A percentile compares a stretch with the other conserved stretches of the same genome.
Conservation (phyloP, 2,797 vertebrate species). For the Sebastes ruberrimus region DNA sequence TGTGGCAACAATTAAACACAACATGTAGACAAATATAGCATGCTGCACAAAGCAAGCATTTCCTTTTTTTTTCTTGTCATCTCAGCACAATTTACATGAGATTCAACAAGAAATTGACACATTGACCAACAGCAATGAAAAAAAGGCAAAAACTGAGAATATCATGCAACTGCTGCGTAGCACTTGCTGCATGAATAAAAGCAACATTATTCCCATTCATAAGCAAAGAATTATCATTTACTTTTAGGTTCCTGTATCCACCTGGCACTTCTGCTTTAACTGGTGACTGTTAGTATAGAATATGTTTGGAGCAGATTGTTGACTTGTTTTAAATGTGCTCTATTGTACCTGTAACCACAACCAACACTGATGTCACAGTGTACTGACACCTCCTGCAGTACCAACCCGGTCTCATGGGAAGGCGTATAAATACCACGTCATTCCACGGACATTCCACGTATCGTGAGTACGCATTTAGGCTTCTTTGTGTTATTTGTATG, state of each 20-base stretch:
- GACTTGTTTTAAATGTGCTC: not conserved
- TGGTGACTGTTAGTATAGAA: not conserved
- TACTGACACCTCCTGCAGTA: not conserved
- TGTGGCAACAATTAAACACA: constrained; percentile 19
- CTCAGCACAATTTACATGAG: constrained; percentile 10
- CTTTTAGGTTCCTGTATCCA: not conserved
- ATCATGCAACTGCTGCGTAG: constrained; percentile 29
- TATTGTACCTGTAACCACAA: not conserved
- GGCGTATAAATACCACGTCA: no score
- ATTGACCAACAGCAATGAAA: constrained; percentile 14
- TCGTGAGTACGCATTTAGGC: no score
- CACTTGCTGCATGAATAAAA: constrained; percentile 6
- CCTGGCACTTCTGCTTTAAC: constrained; percentile 2
- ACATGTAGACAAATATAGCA: constrained; percentile 18
- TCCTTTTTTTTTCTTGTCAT: not conserved
- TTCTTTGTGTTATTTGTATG: no score
- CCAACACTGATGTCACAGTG: not conserved
- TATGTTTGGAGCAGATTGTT: not conserved
- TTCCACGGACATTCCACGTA: no score
- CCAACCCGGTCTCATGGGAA: no score
- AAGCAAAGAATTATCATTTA: not conserved
- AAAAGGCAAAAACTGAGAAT: constrained; percentile 20
- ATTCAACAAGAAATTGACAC: constrained; percentile 17
- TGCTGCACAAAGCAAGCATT: not conserved
- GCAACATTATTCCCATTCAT: not conserved